Evolutionary conservation across 1,140 invertebrate species (phyloP), one percentile per base, ranked within the genome.

Genomic region (Scylla paramamosain): DNA sequence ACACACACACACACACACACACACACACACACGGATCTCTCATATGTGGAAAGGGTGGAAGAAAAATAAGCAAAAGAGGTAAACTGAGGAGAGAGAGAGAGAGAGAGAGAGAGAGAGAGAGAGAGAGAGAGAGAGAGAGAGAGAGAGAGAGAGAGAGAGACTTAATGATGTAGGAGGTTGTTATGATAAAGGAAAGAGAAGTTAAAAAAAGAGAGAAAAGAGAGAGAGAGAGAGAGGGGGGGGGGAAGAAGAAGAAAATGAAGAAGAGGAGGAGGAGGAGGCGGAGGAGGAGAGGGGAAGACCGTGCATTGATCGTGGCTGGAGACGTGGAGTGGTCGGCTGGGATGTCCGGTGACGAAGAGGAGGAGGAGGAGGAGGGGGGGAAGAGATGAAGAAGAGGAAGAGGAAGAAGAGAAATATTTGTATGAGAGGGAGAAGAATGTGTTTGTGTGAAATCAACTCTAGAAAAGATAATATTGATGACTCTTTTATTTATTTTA

Each of bases 101-200:
- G 83, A 25, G 83, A 25, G 83, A 39, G 39, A 39, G 39, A 25
- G 28, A 14, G 83, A 14, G 12, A 14, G 83, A 14, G 83, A 86
- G 83, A 86, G 32, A 25, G 83, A 25, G 83, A 39, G 39, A 39
- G 39, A 25, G 28, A 14, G 83, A 14, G 12, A 14, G 83, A 14
- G 83, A 86, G 83, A 86, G 32, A 86, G 83, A 86, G 83, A 86
- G 83, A 86, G 4, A 86, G 83, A 86, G 83, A 86, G 83, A 86
- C 14, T 0, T 12, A 31, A n/a, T 12, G 32, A 86, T 3, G 32
- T 14, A 86, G 12, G 32, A 31, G 32, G 12, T 31, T 86, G 28
- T 86, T 86, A 12, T 29, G 32, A 86, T 39, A 14, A 14, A 39
- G 83, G 83, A 39, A 31, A 39, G 6, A 2, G 39, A 31, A 86